These are phyloP conservation scores for Drosophila greeni DNA, from an alignment of 2,888 invertebrate genomes.

Conservation along the genomic window DNA sequence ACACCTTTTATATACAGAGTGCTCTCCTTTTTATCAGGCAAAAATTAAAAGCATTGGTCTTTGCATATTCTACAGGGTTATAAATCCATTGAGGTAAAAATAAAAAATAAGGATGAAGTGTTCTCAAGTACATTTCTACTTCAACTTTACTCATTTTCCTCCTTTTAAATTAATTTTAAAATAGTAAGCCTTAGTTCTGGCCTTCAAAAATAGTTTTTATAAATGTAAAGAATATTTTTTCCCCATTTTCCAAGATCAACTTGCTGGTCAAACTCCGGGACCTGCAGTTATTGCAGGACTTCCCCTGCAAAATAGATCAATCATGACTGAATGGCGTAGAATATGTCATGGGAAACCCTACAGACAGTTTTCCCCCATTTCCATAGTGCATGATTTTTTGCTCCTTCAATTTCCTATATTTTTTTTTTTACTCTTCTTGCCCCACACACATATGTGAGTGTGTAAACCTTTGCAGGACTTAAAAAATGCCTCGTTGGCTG, in stretches of 20 bases:
- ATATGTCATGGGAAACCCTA: conserved; percentile 23
- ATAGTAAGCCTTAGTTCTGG: background rate
- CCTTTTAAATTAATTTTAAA: background rate
- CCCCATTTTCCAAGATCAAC: conserved; percentile 11
- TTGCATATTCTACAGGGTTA: background rate
- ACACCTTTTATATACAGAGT: conserved; percentile 1
- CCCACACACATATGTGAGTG: background rate
- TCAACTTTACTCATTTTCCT: no score
- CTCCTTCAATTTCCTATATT: conserved; percentile 9
- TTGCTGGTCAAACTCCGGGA: conserved; percentile 9
- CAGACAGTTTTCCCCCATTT: conserved; percentile 15
- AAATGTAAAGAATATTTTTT: no score
- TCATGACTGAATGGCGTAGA: conserved; percentile 27
- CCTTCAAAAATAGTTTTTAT: background rate
- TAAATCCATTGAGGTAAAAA: background rate
- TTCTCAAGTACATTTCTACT: background rate
- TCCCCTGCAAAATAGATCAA: conserved; percentile 26
- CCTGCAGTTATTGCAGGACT: conserved; percentile 14
- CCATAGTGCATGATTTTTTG: conserved; percentile 24
- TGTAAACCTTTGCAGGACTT: conserved; percentile 56
- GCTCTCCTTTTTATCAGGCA: background rate
- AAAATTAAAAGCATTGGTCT: conserved; percentile 4
- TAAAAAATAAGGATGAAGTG: background rate
- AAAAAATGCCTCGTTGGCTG: conserved; percentile 64
- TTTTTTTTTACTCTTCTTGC: conserved; percentile 19